These are phyloP conservation scores for Nanorana parkeri DNA, from an alignment of 2,113 vertebrate genomes.

Conservation along the genomic window DNA sequence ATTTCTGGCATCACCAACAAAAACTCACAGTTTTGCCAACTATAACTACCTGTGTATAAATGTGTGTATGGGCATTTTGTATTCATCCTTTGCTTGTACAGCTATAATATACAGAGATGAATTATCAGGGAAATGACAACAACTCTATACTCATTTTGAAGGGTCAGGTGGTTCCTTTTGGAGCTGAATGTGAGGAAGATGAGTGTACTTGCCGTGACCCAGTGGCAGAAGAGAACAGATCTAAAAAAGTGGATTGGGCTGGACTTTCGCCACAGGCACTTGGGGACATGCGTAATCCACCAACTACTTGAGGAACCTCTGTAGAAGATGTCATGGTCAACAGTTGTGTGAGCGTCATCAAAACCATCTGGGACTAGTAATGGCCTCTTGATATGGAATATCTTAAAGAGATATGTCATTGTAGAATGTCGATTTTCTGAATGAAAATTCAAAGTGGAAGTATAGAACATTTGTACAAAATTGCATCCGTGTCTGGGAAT, in stretches of 20 bases:
- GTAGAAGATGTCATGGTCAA: constrained; percentile 20
- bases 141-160: not conserved
- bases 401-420: not conserved
- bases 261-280: constrained; percentile 32
- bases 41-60: too few relatives aligned
- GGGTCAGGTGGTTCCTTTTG: constrained; percentile 90
- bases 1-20: too few relatives aligned
- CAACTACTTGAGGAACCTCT: not conserved
- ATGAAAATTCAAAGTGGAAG: constrained; percentile 11
- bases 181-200: constrained; percentile 89
- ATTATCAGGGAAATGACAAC: too few relatives aligned
- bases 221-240: constrained; percentile 89
- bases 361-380: not conserved
- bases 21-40: too few relatives aligned
- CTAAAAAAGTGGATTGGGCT: constrained; percentile 44
- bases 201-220: constrained; percentile 96
- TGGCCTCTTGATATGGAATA: not conserved
- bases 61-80: too few relatives aligned
- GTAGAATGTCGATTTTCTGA: not conserved
- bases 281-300: constrained; percentile 26
- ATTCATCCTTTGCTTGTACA: too few relatives aligned
- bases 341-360: constrained; percentile 1
- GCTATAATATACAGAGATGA: too few relatives aligned
- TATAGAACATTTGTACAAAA: not conserved
- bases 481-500: not conserved